Evolutionary conservation across 2,113 vertebrate genomes (phyloP).

Genomic region (Suricata suricatta): DNA sequence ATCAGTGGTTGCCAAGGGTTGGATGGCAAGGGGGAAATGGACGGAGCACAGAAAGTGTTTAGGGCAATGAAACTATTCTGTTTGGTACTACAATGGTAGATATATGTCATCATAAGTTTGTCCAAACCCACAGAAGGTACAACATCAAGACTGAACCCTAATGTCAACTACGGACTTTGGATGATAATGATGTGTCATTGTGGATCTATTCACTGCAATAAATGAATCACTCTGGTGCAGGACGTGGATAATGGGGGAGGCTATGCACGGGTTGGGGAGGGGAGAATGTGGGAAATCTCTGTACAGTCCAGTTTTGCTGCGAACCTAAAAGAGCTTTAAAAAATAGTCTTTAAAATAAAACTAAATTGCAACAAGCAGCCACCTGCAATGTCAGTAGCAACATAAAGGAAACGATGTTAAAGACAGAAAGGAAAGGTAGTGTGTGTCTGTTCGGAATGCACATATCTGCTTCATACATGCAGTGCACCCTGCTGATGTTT

Average conservation of each 20-base stretch:
- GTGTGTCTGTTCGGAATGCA: not conserved
- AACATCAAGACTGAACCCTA: not conserved
- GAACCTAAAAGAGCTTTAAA: not conserved
- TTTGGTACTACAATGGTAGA: not conserved
- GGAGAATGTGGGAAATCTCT: not conserved
- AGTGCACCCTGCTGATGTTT: not conserved
- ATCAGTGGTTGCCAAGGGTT: not conserved
- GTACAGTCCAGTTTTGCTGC: not conserved
- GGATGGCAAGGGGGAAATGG: too few species aligned
- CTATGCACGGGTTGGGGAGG: not conserved
- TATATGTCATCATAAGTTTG: not conserved
- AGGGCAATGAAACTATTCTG: not conserved
- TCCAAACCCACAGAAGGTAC: not conserved
- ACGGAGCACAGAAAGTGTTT: not conserved
- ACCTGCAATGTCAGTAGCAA: not conserved
- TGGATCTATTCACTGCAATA: not conserved
- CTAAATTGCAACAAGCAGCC: not conserved
- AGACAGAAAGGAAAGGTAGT: not conserved
- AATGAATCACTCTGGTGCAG: not conserved
- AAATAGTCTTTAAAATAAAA: not conserved
- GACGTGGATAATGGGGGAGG: not conserved
- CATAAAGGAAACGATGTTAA: not conserved
- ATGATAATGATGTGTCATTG: not conserved
- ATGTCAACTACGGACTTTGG: not conserved
- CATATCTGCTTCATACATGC: not conserved